These are phyloP conservation scores for Lordiphosa clarofinis DNA, from an alignment of 1,140 invertebrate genomes.

Conservation along the genomic window DNA sequence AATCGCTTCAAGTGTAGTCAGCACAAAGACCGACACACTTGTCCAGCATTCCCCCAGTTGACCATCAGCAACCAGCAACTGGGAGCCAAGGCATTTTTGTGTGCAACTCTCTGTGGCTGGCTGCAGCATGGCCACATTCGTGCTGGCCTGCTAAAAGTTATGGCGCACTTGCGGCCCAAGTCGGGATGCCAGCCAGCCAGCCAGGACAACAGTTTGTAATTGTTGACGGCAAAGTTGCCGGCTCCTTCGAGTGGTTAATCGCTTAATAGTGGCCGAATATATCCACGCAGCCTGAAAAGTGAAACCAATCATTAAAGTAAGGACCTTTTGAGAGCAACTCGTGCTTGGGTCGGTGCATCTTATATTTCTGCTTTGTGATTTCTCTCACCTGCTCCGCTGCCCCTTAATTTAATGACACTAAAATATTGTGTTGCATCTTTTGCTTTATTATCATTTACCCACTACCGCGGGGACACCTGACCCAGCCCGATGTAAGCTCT, in stretches of 20 bases:
- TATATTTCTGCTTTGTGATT: too few relatives aligned
- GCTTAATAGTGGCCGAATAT: neutral
- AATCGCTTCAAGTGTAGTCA: too few relatives aligned
- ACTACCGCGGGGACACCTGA: slow-evolving; percentile 32
- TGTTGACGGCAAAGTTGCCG: neutral
- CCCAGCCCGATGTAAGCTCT: slow-evolving; percentile 3
- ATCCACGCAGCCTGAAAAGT: too few relatives aligned
- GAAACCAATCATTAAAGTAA: too few relatives aligned
- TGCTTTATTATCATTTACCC: slow-evolving; percentile 42
- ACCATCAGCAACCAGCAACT: slow-evolving; percentile 18
- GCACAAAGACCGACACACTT: slow-evolving; percentile 1
- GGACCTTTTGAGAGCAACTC: too few relatives aligned
- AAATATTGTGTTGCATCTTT: slow-evolving; percentile 62
- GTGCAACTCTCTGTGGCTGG: slow-evolving; percentile 33
- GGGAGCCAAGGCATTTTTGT: slow-evolving; percentile 35
- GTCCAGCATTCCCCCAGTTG: slow-evolving; percentile 34
- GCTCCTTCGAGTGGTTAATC: slow-evolving; percentile 1
- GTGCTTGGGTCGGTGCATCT: too few relatives aligned
- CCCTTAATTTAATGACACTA: slow-evolving; percentile 44
- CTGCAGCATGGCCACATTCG: slow-evolving; percentile 35
- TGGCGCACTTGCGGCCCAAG: slow-evolving; percentile 19
- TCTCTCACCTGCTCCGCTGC: neutral
- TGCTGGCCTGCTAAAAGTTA: slow-evolving; percentile 37
- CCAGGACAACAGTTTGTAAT: slow-evolving; percentile 7
- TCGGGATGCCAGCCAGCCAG: slow-evolving; percentile 1